phyloP scores from a whole-genome alignment of 2,113 vertebrate genomes.

The Grammomys dolichurus region DNA sequence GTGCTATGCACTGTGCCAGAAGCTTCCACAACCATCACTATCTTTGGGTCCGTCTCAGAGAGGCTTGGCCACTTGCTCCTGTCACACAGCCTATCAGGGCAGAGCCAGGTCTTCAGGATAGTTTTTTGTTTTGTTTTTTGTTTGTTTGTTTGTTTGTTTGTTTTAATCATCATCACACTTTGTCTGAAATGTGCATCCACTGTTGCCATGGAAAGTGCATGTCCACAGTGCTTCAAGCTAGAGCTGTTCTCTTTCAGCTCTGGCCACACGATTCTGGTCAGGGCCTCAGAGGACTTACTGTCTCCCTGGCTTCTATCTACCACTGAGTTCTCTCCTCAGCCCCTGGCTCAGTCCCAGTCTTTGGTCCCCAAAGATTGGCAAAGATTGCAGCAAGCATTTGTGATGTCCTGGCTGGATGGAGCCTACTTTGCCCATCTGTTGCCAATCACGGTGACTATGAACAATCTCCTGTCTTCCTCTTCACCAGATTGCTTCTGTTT shows the following conservation, averaged over 20 bases:
- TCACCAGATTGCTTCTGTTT: not conserved
- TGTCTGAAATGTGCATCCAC: not conserved
- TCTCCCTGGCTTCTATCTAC: not conserved
- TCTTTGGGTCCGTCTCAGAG: rapidly evolving
- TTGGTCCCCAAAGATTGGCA: no score
- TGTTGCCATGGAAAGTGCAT: not conserved
- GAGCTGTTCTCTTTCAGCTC: not conserved
- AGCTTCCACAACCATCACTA: rapidly evolving
- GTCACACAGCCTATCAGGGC: not conserved
- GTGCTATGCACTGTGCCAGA: rapidly evolving
- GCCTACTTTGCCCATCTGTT: not conserved
- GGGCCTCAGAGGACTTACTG: not conserved
- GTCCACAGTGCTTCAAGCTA: not conserved
- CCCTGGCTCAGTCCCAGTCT: no score
- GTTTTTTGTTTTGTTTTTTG: no score
- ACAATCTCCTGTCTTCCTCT: not conserved
- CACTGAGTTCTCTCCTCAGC: not conserved
- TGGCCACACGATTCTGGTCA: not conserved
- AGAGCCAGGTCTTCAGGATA: not conserved
- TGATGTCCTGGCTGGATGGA: not conserved
- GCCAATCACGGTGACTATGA: not conserved
- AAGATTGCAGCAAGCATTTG: not conserved
- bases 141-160: no score
- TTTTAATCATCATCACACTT: not conserved
- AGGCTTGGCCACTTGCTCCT: not conserved